Base-by-base conservation (phyloP, 2,888 invertebrate genomes). In the Sthenelais limicola region DNA sequence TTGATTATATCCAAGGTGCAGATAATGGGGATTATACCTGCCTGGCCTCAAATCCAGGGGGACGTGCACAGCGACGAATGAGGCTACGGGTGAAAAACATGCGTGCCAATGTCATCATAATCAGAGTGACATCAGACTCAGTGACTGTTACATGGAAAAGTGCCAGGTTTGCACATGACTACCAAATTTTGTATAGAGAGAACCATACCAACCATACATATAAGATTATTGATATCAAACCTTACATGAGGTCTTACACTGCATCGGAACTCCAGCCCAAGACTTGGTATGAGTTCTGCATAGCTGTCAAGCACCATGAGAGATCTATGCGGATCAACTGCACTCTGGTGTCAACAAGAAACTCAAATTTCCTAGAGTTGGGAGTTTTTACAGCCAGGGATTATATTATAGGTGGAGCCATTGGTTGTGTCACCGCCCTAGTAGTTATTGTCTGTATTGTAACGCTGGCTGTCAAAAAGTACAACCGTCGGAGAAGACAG, bases 181-280 rank as follows among this genome's bases (percentile, higher is more conserved):
- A 79, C 48, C 72, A 72, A 33, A 76, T 78, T 47, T 30, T 75
- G 26, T 78, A 77, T 71, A 32, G 71, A 21, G 48, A 62, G 38
- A 30, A 28, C 43, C 58, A 71, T 21, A 51, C 43, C 5, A 73
- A 73, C 51, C 35, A 49, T 18, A 43, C 68, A 15, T 48, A 69
- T 26, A 43, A 24, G 7, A 43, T 48, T 15, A 52, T 72, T n/a
- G 28, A 70, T 38, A 74, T 79, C 62, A 72, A 74, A 51, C 74
- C 77, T n/a, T 79, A 78, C 74, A 79, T 79, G 79, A 56, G 78
- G 3, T 66, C 74, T 26, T 77, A 73, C 74, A 79, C 79, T 3
- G 77, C 73, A n/a, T 75, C 70, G 52, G 72, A 76, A n/a, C 73
- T 79, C 47, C 32, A 43, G 12, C 71, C 77, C 3, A 35, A 58